Base-by-base conservation (phyloP, 1,140 invertebrate genomes). In the Drosophila rhopaloa region DNA sequence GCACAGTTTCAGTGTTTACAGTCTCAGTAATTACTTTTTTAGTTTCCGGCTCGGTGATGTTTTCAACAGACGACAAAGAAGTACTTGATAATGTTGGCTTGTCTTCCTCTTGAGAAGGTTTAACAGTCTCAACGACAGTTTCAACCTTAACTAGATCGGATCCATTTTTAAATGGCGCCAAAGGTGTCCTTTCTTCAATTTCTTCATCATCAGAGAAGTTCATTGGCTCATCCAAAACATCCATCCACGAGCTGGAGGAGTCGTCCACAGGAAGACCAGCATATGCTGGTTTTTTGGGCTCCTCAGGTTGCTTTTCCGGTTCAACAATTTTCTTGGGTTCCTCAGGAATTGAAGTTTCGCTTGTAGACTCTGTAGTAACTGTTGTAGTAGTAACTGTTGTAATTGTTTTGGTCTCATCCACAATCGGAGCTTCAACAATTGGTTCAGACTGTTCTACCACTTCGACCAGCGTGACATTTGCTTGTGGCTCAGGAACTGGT, bases 181-280 rank as follows among this genome's bases (percentile, higher is more conserved):
- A 54, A 19, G 58, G 59, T 1, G 72, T 76, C 11, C n/a, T 1
- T 16, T 60, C 10, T 4, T 40, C 9, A n/a, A 29, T 37, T 14
- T 58, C 66, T 19, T 74, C 65, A 1, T 93, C 93, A 57, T 93
- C 92, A 11, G 92, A 91, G 55, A 94, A 92, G 16, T 83, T 81
- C 57, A 94, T 93, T 51, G 93, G 92, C 77, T 94, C 93, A 73
- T 94, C 93, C 40, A 94, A 67, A 43, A 94, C 91, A 84, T 93
- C 89, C 90, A 94, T 93, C 93, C 93, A 94, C 16, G 92, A 76
- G 62, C 92, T 93, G 14, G 92, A 58, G 1, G 93, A 90, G 62
- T 93, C 89, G 63, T 94, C 93, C 38, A 94, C 92, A 24, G 93
- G 93, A 32, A 93, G 81, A 19, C 92, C 93, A 56, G 92, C 93